Percentiles rank a stretch among this genome's conserved stretches.
phyloP scores from a whole-genome alignment of 2,888 invertebrate species.

The Dione juno region DNA sequence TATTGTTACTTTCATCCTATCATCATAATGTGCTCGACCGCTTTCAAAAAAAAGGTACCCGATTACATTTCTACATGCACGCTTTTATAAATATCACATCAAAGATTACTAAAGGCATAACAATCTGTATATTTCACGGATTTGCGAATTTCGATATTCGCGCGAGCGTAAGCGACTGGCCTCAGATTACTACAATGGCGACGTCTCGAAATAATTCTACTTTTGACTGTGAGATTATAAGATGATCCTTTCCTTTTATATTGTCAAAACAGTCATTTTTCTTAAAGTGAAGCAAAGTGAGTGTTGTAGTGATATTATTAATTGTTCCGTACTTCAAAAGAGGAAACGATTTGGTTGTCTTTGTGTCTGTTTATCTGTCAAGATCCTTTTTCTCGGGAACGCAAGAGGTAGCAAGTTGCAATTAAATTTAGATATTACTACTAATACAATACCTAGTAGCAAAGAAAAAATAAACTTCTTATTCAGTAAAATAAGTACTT shows the following conservation, averaged over 20 bases:
- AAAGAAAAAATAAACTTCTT: too few species aligned
- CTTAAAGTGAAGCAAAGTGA: constrained; percentile 18
- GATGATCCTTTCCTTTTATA: constrained; percentile 40
- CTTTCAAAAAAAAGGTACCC: constrained; percentile 29
- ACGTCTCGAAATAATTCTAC: constrained; percentile 41
- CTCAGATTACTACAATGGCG: constrained; percentile 36
- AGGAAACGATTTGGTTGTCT: too few species aligned
- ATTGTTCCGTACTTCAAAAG: too few species aligned
- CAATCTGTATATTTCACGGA: constrained; percentile 48
- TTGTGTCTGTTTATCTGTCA: too few species aligned
- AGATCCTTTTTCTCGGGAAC: too few species aligned
- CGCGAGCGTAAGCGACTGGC: constrained; percentile 40
- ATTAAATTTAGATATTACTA: too few species aligned
- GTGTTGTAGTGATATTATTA: too few species aligned
- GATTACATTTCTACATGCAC: constrained; percentile 34
- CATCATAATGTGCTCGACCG: constrained; percentile 27
- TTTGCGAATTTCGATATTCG: constrained; percentile 49
- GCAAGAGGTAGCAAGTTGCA: too few species aligned
- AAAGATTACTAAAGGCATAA: constrained; percentile 41
- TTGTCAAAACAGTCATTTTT: constrained; percentile 38
- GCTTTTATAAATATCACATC: constrained; percentile 38
- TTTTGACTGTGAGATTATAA: constrained; percentile 46
- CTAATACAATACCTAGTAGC: too few species aligned
- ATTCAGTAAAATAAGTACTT: too few species aligned
- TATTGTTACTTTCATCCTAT: constrained; percentile 21